phyloP scores from a whole-genome alignment of 2,797 vertebrate genomes.

The Sebastes alutus region DNA sequence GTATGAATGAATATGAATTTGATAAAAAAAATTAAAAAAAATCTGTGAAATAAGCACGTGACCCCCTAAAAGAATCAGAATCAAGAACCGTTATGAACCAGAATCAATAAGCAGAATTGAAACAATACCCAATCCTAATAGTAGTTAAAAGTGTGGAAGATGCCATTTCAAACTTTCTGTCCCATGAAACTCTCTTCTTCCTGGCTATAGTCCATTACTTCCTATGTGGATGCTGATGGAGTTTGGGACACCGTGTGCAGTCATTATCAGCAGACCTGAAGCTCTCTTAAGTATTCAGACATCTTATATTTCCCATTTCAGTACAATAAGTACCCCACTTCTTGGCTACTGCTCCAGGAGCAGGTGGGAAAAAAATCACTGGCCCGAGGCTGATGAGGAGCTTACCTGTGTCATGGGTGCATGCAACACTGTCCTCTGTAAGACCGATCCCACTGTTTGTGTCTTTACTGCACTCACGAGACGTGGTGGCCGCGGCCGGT shows the following conservation, averaged over 20 bases:
- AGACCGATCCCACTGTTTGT: conserved; percentile 59
- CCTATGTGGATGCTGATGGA: conserved; percentile 38
- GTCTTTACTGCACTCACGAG: conserved; percentile 62
- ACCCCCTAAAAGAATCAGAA: too few relatives aligned
- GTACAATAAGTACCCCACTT: conserved; percentile 44
- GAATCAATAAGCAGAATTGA: too few relatives aligned
- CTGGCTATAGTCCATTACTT: conserved; percentile 55
- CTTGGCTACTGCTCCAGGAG: conserved; percentile 53
- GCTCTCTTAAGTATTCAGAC: conserved; percentile 51
- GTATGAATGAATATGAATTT: neutral
- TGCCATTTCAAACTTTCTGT: conserved; percentile 38
- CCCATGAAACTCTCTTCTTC: conserved; percentile 24
- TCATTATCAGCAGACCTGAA: conserved; percentile 58
- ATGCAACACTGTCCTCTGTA: conserved; percentile 64
- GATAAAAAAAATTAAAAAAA: too few relatives aligned
- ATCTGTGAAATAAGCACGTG: too few relatives aligned
- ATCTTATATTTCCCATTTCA: conserved; percentile 55
- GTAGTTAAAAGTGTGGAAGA: conserved; percentile 35
- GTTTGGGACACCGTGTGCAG: conserved; percentile 42
- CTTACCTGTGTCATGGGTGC: conserved; percentile 63
- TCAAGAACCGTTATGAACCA: too few relatives aligned
- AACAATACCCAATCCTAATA: too few relatives aligned
- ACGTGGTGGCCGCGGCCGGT: neutral
- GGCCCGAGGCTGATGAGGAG: conserved; percentile 70
- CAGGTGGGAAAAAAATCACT: conserved; percentile 68